Evolutionary conservation across 2,797 vertebrate genomes (phyloP), one percentile per base, ranked within the genome.

Genomic region (Alfaro cultratus): DNA sequence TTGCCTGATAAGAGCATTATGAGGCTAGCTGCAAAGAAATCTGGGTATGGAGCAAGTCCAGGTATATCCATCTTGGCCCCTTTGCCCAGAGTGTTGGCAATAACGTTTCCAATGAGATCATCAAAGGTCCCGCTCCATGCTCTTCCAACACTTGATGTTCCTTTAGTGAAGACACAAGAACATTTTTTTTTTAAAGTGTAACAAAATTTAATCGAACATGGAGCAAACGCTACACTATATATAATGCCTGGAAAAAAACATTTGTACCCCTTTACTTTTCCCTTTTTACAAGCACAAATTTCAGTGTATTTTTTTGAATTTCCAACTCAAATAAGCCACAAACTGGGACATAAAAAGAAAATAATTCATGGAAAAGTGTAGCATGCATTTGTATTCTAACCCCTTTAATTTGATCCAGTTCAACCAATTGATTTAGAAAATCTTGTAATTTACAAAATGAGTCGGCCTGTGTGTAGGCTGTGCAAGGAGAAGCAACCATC

Each of bases 61-160:
- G 96, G 95, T 80, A 96, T 78, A 60, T 91, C 79, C 93, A 97
- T 96, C 0, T 91, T 85, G 1, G 90, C 85, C 0, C 95, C 79
- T 81, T 91, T 83, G 1, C 91, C 89, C 74, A 97, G 88, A 87
- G 94, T 95, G 47, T 18, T 90, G 53, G 87, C 92, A 29, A 97
- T 96, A 77, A 87, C 88, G 73, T 96, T 96, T 84, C 95, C 95
- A 0, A 97, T 92, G 62, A 98, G 93, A 73, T 97, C 96, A 92
- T 97, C 97, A 39, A 97, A 97, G 0, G 96, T 97, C 43, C 96
- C 95, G 0, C 96, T 97, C 97, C 97, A 98, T 0, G 97, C 97
- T 80, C 95, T 92, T 79, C 97, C 96, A 3, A 98, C 96, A 0
- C 97, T 98, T 23, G 97, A 96, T 0, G 97, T 96, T 18, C 97